These are phyloP conservation scores for Apodemia zela DNA, from an alignment of 2,888 invertebrate species.

Conservation along the genomic window DNA sequence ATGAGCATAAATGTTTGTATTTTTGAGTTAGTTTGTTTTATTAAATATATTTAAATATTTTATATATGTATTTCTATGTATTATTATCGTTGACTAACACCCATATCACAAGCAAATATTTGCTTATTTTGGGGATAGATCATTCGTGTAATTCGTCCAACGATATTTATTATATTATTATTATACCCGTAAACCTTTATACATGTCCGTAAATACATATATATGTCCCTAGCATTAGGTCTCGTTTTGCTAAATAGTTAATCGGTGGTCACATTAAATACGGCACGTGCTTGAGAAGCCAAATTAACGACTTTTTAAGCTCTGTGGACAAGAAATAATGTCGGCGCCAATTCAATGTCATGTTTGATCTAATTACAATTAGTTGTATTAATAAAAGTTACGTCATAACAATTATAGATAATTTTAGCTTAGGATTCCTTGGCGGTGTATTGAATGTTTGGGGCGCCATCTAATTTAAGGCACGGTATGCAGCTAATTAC, in stretches of 20 bases:
- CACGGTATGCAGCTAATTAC: neutral
- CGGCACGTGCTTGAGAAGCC: neutral
- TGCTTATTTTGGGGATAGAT: too few species aligned
- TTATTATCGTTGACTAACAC: too few species aligned
- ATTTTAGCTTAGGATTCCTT: conserved; percentile 5
- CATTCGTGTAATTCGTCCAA: too few species aligned
- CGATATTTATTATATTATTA: too few species aligned
- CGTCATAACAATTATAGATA: conserved; percentile 1
- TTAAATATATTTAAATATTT: too few species aligned
- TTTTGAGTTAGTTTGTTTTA: too few species aligned
- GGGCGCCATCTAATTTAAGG: conserved; percentile 4
- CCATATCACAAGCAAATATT: too few species aligned
- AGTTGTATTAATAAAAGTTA: conserved; percentile 3
- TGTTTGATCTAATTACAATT: neutral
- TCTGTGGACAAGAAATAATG: neutral
- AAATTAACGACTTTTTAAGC: neutral
- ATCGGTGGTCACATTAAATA: neutral
- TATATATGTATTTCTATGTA: too few species aligned
- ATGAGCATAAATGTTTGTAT: too few species aligned
- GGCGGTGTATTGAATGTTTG: neutral
- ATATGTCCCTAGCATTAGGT: neutral
- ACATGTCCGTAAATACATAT: too few species aligned
- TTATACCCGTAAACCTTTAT: too few species aligned
- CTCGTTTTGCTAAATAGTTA: neutral
- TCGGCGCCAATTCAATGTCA: conserved; percentile 1